phyloP scores from a whole-genome alignment of 1,140 invertebrate species.

The Carposina sasakii region DNA sequence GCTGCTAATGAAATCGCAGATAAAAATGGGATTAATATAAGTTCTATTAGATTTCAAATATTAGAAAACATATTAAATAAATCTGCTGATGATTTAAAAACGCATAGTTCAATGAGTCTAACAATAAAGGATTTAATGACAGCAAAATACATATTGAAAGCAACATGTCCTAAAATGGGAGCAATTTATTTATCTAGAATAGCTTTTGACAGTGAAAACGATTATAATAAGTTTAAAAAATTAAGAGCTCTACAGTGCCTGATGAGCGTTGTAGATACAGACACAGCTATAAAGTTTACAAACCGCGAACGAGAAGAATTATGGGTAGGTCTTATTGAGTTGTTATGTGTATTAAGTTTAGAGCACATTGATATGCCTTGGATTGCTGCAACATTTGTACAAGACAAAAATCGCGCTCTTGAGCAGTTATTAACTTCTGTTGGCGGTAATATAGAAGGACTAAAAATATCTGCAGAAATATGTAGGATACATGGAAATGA shows the following conservation, averaged over 20 bases:
- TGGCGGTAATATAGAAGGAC: conserved; percentile 44
- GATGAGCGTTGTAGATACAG: conserved; percentile 59
- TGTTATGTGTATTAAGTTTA: conserved; percentile 55
- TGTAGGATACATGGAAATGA: conserved; percentile 47
- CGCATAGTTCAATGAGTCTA: conserved; percentile 31
- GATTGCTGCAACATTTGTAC: conserved; percentile 56
- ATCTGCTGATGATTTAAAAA: conserved; percentile 39
- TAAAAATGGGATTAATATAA: conserved; percentile 64
- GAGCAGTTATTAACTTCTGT: conserved; percentile 52
- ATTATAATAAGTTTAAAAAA: conserved; percentile 64
- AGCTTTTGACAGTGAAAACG: conserved; percentile 62
- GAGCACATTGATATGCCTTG: conserved; percentile 66
- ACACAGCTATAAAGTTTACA: conserved; percentile 62
- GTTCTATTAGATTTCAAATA: conserved; percentile 63
- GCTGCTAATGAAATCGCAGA: conserved; percentile 73
- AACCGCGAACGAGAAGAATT: conserved; percentile 50
- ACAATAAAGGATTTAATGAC: conserved; percentile 55
- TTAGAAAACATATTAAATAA: conserved; percentile 64
- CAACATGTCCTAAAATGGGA: conserved; percentile 66
- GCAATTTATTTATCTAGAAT: conserved; percentile 69
- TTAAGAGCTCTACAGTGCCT: conserved; percentile 68
- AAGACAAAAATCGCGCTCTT: conserved; percentile 57
- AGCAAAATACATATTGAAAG: conserved; percentile 69
- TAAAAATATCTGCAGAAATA: conserved; percentile 55
- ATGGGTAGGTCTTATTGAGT: conserved; percentile 58